Evolutionary conservation across 2,113 vertebrate species (phyloP).

Genomic region (Setophaga petechia): DNA sequence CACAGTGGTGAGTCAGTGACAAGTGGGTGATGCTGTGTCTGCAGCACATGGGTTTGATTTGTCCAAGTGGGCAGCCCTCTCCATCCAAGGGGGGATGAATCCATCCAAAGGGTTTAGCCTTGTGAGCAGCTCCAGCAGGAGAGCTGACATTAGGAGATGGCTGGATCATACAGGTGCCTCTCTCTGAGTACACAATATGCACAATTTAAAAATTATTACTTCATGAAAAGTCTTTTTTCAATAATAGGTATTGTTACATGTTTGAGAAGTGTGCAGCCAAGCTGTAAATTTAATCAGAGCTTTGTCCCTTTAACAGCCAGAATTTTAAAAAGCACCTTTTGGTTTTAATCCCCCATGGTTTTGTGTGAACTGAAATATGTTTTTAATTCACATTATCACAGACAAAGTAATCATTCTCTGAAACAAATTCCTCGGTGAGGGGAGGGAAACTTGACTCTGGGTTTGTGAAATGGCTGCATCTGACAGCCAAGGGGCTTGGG

Average conservation of each 20-base stretch:
- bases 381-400: background rate
- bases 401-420: background rate
- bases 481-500: rapidly evolving
- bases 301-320: background rate
- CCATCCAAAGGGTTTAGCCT: background rate
- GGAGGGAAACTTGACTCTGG: background rate
- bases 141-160: rapidly evolving
- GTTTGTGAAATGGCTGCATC: background rate
- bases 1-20: background rate
- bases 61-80: background rate
- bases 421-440: background rate
- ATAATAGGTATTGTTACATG: background rate
- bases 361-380: background rate
- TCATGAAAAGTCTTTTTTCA: background rate
- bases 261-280: background rate
- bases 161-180: background rate
- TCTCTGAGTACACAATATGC: background rate
- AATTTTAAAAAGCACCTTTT: background rate
- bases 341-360: rapidly evolving
- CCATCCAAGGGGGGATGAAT: background rate
- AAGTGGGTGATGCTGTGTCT: background rate
- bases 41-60: background rate
- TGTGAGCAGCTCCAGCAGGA: background rate
- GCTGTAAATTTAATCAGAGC: background rate
- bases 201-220: rapidly evolving